These are phyloP conservation scores for Caenorhabditis zanzibari DNA, from an alignment of 2,888 invertebrate species.

Conservation along the genomic window DNA sequence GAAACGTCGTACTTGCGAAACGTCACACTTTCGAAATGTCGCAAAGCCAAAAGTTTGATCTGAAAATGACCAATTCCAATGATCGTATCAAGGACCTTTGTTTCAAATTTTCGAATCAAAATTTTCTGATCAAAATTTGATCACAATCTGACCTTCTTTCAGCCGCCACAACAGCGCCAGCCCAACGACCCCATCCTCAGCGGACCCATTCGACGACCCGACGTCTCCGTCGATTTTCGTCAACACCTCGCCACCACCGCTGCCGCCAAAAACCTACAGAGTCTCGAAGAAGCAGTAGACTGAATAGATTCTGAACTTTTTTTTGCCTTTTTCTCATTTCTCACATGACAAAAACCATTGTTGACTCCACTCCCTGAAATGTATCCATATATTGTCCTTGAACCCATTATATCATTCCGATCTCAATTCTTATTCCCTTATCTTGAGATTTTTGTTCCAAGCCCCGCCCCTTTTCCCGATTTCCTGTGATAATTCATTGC, in stretches of 20 bases:
- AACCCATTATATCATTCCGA: not conserved
- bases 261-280: constrained; percentile 67
- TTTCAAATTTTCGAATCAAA: too few species aligned
- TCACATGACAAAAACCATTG: not conserved
- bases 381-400: not conserved
- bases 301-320: not conserved
- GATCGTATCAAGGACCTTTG: too few species aligned
- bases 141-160: not conserved
- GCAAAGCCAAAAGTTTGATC: not conserved
- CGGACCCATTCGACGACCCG: constrained; percentile 55
- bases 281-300: constrained; percentile 25
- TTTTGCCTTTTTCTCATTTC: not conserved
- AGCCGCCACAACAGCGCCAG: constrained; percentile 52
- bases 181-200: constrained; percentile 22
- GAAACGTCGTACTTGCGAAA: too few species aligned
- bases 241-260: constrained; percentile 60
- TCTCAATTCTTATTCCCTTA: constrained; percentile 6
- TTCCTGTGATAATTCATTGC: constrained; percentile 12
- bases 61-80: not conserved
- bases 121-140: not conserved
- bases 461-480: not conserved
- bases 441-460: constrained; percentile 8
- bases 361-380: not conserved
- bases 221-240: constrained; percentile 57
- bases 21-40: too few species aligned